These are phyloP conservation scores for Sylvicola cinctus DNA, from an alignment of 2,888 invertebrate genomes.

Conservation along the genomic window DNA sequence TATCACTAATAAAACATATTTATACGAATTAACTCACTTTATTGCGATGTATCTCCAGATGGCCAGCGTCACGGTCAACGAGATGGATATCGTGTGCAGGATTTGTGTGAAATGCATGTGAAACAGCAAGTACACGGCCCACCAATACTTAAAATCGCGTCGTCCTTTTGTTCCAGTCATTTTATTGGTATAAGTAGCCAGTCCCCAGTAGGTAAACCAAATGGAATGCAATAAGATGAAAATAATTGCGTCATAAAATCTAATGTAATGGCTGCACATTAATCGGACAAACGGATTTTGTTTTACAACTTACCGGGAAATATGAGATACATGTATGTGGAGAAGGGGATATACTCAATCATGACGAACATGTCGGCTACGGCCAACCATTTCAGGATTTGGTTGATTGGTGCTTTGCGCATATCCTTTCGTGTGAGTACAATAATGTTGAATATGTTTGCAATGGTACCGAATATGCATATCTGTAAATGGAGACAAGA, in stretches of 20 bases:
- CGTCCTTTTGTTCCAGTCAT: constrained; percentile 60
- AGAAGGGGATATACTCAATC: constrained; percentile 64
- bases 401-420: constrained; percentile 65
- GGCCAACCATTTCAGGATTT: constrained; percentile 63
- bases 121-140: constrained; percentile 65
- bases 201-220: too few relatives aligned
- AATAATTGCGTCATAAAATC: constrained; percentile 60
- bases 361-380: constrained; percentile 80
- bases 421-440: constrained; percentile 67
- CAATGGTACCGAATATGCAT: constrained; percentile 69
- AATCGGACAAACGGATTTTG: too few relatives aligned
- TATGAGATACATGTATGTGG: constrained; percentile 43
- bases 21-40: constrained; percentile 33
- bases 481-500: constrained; percentile 28
- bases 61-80: constrained; percentile 76
- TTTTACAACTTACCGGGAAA: constrained; percentile 36
- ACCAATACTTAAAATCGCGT: constrained; percentile 70
- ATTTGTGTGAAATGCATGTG: constrained; percentile 80
- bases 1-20: constrained; percentile 1
- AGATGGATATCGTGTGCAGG: constrained; percentile 78
- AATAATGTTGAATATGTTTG: constrained; percentile 70
- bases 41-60: constrained; percentile 80
- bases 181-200: too few relatives aligned
- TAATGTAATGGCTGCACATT: too few relatives aligned
- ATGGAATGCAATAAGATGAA: constrained; percentile 24